Percentiles rank a stretch among this genome's conserved stretches.
Evolutionary conservation across 2,888 invertebrate species (phyloP).

Genomic region (Mythimna impura): DNA sequence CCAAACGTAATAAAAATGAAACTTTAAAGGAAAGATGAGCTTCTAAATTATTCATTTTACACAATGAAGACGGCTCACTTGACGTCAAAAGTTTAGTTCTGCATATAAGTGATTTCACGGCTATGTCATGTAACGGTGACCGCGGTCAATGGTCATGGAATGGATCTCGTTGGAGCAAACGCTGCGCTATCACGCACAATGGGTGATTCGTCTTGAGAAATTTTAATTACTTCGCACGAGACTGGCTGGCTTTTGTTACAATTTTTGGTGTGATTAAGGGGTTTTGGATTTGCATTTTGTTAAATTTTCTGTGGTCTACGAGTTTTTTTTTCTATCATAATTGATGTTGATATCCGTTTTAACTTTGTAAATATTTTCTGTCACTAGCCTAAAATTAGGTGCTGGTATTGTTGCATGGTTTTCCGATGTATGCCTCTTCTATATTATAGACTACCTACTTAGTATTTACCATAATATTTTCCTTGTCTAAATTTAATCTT

Average conservation of each 20-base stretch:
- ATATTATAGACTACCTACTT: background rate
- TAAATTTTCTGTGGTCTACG: background rate
- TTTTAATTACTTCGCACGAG: constrained; percentile 79
- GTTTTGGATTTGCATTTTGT: constrained; percentile 28
- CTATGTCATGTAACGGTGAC: constrained; percentile 69
- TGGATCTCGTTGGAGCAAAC: constrained; percentile 68
- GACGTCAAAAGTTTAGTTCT: constrained; percentile 54
- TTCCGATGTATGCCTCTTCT: background rate
- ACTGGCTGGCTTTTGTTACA: constrained; percentile 38
- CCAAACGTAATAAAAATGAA: constrained; percentile 5
- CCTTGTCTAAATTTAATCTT: background rate
- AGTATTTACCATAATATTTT: too few relatives aligned
- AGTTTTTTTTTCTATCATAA: background rate
- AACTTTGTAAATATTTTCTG: background rate
- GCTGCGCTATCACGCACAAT: constrained; percentile 78
- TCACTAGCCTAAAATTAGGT: background rate
- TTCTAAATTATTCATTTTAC: constrained; percentile 30
- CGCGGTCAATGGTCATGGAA: constrained; percentile 75
- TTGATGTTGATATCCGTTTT: background rate
- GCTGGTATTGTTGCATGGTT: background rate
- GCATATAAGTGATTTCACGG: constrained; percentile 65
- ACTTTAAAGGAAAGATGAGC: constrained; percentile 6
- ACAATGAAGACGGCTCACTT: constrained; percentile 28
- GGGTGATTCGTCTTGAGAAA: constrained; percentile 76
- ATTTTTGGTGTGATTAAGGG: constrained; percentile 56